Evolutionary conservation across 2,888 invertebrate species (phyloP).

Genomic region (Acleris holmiana): DNA sequence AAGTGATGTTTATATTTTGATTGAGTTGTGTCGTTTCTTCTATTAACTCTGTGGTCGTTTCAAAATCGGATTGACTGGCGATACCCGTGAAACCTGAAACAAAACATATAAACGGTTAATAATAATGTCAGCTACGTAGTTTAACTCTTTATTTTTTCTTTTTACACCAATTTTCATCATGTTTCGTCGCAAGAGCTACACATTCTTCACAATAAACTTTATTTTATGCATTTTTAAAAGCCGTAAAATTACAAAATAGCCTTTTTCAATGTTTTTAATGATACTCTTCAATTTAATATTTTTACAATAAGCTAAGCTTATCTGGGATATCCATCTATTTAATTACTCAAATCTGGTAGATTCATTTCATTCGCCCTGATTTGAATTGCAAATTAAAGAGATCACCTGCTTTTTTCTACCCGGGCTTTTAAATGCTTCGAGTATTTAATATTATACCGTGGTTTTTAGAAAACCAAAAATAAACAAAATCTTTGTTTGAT

Average conservation of each 20-base stretch:
- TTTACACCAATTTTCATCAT: no score
- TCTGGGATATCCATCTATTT: conserved; percentile 27
- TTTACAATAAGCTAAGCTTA: conserved; percentile 17
- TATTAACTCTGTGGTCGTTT: conserved; percentile 14
- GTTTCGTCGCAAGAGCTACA: no score
- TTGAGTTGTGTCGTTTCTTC: conserved; percentile 30
- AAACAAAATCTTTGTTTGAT: no score
- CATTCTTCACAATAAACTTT: no score
- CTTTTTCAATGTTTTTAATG: no score
- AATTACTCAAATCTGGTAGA: conserved; percentile 32
- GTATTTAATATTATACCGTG: background rate
- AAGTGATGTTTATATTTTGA: conserved; percentile 11
- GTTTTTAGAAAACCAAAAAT: no score
- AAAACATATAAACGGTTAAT: conserved; percentile 38
- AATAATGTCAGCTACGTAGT: no score
- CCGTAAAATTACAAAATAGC: no score
- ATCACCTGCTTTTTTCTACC: conserved; percentile 25
- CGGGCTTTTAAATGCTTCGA: background rate
- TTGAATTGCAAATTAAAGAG: conserved; percentile 31
- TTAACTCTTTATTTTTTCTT: no score
- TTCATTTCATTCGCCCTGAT: conserved; percentile 28
- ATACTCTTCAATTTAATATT: conserved; percentile 14
- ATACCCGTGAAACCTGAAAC: conserved; percentile 64
- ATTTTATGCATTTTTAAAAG: no score
- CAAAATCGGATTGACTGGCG: conserved; percentile 51